These are phyloP conservation scores for Rhynchophorus ferrugineus DNA, from an alignment of 1,140 invertebrate genomes.

Conservation along the genomic window DNA sequence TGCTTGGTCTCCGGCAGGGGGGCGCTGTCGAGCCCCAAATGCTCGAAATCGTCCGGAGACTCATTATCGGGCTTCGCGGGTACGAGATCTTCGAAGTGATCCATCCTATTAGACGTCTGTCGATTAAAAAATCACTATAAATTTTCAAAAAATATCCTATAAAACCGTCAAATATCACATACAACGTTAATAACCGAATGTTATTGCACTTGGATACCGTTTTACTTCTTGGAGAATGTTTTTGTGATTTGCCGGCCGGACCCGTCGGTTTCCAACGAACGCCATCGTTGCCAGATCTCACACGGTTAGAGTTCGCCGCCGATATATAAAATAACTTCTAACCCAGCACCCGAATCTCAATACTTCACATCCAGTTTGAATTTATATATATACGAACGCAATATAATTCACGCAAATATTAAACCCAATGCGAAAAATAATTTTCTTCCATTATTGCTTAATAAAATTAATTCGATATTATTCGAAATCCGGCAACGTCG, in stretches of 20 bases:
- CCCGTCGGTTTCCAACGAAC: background rate
- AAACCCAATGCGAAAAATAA: too few relatives aligned
- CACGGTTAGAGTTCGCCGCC: too few relatives aligned
- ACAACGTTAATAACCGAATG: background rate
- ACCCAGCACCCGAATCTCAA: too few relatives aligned
- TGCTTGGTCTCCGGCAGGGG: conserved; percentile 23
- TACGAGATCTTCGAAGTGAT: conserved; percentile 14
- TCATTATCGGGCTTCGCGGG: conserved; percentile 52
- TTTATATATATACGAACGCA: too few relatives aligned
- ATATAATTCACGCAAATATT: too few relatives aligned
- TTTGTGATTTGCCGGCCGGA: background rate
- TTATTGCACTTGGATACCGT: background rate
- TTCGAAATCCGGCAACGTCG: background rate
- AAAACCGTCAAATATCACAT: background rate
- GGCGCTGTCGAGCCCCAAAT: conserved; percentile 49
- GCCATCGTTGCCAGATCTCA: background rate
- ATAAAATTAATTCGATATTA: background rate
- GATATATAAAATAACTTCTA: too few relatives aligned
- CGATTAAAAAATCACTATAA: too few relatives aligned
- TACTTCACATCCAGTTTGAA: too few relatives aligned
- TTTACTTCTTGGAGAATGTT: background rate
- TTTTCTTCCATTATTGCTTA: too few relatives aligned
- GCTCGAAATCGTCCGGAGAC: conserved; percentile 64
- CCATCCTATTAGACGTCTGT: background rate
- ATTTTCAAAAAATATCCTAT: too few relatives aligned